A percentile compares a stretch with the other conserved stretches of the same genome.
Conservation (phyloP, 1,140 invertebrate genomes). For the Eulimnadia texana region DNA sequence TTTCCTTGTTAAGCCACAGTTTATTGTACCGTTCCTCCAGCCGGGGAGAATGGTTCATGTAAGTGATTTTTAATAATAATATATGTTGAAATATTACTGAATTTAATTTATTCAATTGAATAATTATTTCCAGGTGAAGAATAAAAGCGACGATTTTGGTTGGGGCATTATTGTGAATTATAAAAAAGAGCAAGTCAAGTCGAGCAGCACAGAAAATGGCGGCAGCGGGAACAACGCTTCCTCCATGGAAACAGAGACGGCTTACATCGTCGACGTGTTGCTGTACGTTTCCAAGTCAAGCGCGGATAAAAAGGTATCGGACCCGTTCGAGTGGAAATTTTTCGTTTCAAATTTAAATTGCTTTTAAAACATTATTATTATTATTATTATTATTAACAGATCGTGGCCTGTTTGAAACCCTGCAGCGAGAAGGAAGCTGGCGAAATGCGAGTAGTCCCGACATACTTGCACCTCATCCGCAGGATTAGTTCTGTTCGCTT, state of each 20-base stretch:
- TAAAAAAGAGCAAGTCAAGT: conserved; percentile 47
- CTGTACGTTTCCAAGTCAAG: conserved; percentile 53
- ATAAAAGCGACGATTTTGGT: conserved; percentile 72
- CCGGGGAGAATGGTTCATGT: conserved; percentile 84
- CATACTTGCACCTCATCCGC: conserved; percentile 63
- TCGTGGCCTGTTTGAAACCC: conserved; percentile 23
- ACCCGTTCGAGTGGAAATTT: too few species aligned
- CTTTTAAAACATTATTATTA: too few species aligned
- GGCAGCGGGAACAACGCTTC: conserved; percentile 35
- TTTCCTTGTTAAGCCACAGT: conserved; percentile 71
- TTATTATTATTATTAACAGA: conserved; percentile 11
- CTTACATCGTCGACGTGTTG: conserved; percentile 65
- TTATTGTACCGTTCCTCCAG: conserved; percentile 85
- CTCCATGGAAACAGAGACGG: conserved; percentile 21
- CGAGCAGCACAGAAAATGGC: conserved; percentile 30
- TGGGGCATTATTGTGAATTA: conserved; percentile 95
- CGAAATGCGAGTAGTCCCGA: conserved; percentile 78
- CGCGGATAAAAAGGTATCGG: conserved; percentile 31
- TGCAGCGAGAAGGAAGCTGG: conserved; percentile 41
- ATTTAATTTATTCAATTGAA: neutral
- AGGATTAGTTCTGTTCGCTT: conserved; percentile 80
- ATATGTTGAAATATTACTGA: neutral
- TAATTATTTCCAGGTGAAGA: conserved; percentile 49
- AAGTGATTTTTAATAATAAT: too few species aligned
- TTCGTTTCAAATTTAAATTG: too few species aligned